Base-by-base conservation (phyloP, 2,888 invertebrate species). In the Troilus luridus region DNA sequence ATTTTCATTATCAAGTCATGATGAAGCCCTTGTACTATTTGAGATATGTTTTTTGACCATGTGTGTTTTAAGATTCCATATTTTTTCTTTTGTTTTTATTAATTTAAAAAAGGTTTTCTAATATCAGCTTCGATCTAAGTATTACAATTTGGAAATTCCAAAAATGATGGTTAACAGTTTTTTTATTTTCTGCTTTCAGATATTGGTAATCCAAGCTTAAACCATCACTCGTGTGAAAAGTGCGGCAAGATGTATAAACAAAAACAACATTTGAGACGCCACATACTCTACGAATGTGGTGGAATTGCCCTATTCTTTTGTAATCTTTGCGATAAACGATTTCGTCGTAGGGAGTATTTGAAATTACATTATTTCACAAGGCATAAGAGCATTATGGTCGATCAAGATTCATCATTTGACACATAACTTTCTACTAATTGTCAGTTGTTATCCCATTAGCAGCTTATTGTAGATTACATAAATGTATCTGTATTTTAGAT, bases 241-340 rank as follows among this genome's bases (percentile, higher is more conserved):
- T 92, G 92, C 88, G 92, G 91, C 41, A 90, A 90, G 81, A 90
- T 77, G 24, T 92, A 92, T 91, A 92, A 91, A 62, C 92, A 92
- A 77, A 92, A 91, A 19, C 91, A 91, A 62, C 91, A 92, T 41
- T 89, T 92, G 81, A 91, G 64, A 81, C 91, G 91, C 8, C 92
- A 92, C 64, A 90, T 77, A 81, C 91, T 92, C 85, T 92, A 92
- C 85, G 92, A 92, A 41, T 92, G 92, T 72, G 92, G 91, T 60
- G 92, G 92, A 62, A 91, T 91, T n/a, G 85, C 92, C 2, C 91
- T 89, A 90, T 92, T 92, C 77, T 59, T 77, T 27, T 92, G 92
- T 58, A 92, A 88, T 12, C 88, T 92, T 60, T 93, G 92, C 64
- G 89, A 88, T 24, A 89, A 91, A 81, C 90, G 88, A 27, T 93